Evolutionary conservation across 2,797 vertebrate genomes (phyloP), one percentile per base, ranked within the genome.

Genomic region (Sebastes cheni): DNA sequence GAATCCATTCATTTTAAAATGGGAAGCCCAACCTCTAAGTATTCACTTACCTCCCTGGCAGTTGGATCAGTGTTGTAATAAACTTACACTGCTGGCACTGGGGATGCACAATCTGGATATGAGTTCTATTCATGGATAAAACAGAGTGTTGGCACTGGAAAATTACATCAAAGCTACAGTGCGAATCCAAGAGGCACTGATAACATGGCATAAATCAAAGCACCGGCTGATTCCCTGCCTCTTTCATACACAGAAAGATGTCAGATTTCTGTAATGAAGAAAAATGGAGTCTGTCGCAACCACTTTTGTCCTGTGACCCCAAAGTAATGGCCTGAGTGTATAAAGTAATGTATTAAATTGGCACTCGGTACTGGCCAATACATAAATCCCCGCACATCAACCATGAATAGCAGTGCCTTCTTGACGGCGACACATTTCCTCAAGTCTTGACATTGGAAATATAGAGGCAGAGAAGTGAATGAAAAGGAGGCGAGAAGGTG

Each of bases 201-300:
- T 83, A 83, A 82, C n/a, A 39, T 30, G 50, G 39, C 39, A 23
- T 64, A 61, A 87, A 90, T 85, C 80, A 83, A 81, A 86, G 81
- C 3, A 2, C 3, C 16, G 22, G 42, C 62, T 56, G 72, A 81
- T 80, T 74, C 62, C 83, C 65, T 55, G 62, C 76, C 69, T 72
- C 54, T 75, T 80, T 89, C 80, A 89, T 52, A 72, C 76, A 79
- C 69, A 90, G 72, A 83, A 75, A 75, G 42, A 84, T 36, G 81
- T 78, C 79, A 78, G 54, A 88, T 79, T 36, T 70, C 30, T 34
- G 61, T 89, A 89, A 93, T 81, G 77, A 88, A 89, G 87, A 91
- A 81, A 93, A 91, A 91, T 85, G 67, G 81, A 89, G 74, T 70
- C 79, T 85, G 86, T 83, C 72, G 22, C 75, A 73, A 72, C 85